Base-by-base conservation (phyloP, 2,113 vertebrate species). In the Trichechus manatus region DNA sequence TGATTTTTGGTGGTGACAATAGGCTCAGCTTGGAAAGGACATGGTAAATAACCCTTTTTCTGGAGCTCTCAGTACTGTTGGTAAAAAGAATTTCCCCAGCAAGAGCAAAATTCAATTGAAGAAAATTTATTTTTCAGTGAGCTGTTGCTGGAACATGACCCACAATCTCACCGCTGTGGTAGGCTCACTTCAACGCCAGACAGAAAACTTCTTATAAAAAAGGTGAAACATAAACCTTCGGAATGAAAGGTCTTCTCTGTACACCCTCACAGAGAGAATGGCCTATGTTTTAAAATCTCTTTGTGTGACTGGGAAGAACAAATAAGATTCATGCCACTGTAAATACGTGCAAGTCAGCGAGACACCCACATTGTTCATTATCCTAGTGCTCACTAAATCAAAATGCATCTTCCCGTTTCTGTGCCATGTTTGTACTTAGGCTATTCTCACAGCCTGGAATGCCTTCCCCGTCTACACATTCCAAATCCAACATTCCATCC, bases 41-140 rank as follows among this genome's bases (percentile, higher is more conserved):
- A 94, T 61, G 9, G 10, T 0, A 83, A 23, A 20, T 17, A 19
- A 64, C 39, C 33, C 42, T 63, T 39, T 50, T 31, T 90, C 27
- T 17, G 83, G 63, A 4, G 31, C 44, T 82, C 53, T 93, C 36
- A 0, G 47, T 14, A 7, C 5, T 11, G 0, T 68, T 20, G 10
- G 15, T 36, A 33, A 17, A 31, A 50, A 78, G 39, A 9, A 0
- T 87, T 2, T 87, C 27, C 7, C 29, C 86, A 80, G 70, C 44
- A 83, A 91, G 50, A 42, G 68, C 10, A 56, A 79, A 39, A 85
- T n/a, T 22, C 42, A 72, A 0, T 13, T 86, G 95, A 77, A 97
- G 88, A 97, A 91, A 80, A 85, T 89, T 89, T 53, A 91, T 9
- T 97, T 75, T 87, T 93, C 94, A 77, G 31, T 33, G 27, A 97